These are phyloP conservation scores for Schlechtendalia chinensis DNA, from an alignment of 1,140 invertebrate species.

Conservation along the genomic window DNA sequence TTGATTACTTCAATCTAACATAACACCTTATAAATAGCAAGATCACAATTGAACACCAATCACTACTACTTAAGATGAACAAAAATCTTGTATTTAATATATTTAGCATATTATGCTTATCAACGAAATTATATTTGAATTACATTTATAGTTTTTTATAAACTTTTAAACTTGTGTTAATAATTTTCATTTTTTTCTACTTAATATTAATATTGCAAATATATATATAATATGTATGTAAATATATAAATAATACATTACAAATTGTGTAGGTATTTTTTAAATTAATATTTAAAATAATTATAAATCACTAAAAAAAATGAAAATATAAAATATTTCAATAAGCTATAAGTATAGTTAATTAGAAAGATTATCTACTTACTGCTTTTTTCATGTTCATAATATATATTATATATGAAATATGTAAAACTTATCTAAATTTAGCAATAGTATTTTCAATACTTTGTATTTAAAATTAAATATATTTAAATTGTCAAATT, in stretches of 20 bases:
- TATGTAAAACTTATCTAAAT: not conserved
- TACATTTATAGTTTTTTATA: constrained; percentile 33
- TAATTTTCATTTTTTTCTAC: constrained; percentile 1
- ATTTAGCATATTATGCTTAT: constrained; percentile 31
- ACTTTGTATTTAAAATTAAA: constrained; percentile 25
- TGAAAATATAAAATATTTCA: not conserved
- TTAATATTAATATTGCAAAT: not conserved
- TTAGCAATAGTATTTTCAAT: constrained; percentile 36
- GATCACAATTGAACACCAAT: constrained; percentile 4
- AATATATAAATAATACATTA: constrained; percentile 16
- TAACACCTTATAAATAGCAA: constrained; percentile 16
- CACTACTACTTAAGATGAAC: constrained; percentile 43
- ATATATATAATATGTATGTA: constrained; percentile 27
- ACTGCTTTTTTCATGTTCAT: constrained; percentile 14
- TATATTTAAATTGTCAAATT: not conserved
- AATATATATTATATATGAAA: not conserved
- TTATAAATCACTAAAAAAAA: constrained; percentile 8
- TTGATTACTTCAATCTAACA: constrained; percentile 13
- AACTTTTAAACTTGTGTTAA: constrained; percentile 11
- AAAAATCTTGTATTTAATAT: constrained; percentile 4
- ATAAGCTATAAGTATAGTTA: constrained; percentile 24
- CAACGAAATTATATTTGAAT: constrained; percentile 10
- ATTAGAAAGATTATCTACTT: constrained; percentile 16
- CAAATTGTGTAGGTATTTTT: constrained; percentile 1
- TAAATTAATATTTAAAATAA: not conserved